Evolutionary conservation across 2,888 invertebrate species (phyloP), one percentile per base, ranked within the genome.

Genomic region (Ectobius pallidus): DNA sequence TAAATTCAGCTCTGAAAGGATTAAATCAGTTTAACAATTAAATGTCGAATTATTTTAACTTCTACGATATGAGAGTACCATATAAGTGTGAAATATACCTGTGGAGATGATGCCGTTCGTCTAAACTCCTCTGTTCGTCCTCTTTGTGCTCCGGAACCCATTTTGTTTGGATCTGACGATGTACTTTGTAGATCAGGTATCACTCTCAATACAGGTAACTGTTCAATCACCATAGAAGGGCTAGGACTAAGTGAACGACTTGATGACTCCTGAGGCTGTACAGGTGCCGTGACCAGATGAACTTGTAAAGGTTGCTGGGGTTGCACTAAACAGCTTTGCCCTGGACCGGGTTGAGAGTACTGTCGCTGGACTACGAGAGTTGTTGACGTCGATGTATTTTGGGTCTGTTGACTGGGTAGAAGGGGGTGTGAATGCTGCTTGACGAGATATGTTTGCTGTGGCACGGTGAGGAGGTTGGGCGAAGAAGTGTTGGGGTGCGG

Each of bases 371-470:
- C 81, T 73, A 80, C 80, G 63, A 81, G 79, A 72, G 79, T 78
- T 6, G 79, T 78, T 30, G 80, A 77, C 32, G 79, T 74, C 11
- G 80, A 77, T 71, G 85, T 25, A 30, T 58, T 49, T 18, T 65
- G 44, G 30, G 71, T 67, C 62, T 76, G 85, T 81, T 89, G 88
- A 78, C 87, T 89, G 27, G 89, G 88, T 77, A 89, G 79, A 67
- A 89, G 79, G 0, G 90, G 90, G 82, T 90, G 89, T 32, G 90
- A 90, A 80, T 90, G 89, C 79, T 90, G 90, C 79, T 90, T 90
- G 27, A 88, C 86, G 76, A 90, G 82, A 78, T 86, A 86, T 42
- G 85, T 84, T 69, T 87, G 85, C 76, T 86, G 85, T 27, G 89
- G 88, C 63, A 89, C 88, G 73, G 87, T 83, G 71, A 89, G 82